Percentiles rank a stretch among this genome's conserved stretches.
Conservation (phyloP, 2,113 vertebrate genomes). For the Paramormyrops kingsleyae region DNA sequence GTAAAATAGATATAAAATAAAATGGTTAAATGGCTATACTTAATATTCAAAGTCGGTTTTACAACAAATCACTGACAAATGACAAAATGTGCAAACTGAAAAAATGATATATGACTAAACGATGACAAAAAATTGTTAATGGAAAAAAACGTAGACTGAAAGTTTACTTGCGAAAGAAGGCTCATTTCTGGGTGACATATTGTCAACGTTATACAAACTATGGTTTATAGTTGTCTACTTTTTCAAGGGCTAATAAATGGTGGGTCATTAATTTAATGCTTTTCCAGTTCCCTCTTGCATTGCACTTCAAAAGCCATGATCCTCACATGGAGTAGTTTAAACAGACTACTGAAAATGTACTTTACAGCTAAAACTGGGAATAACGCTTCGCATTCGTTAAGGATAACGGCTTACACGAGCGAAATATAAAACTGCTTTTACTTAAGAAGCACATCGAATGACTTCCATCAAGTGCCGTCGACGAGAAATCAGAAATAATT, state of each 20-base stretch:
- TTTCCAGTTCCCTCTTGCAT: conserved; percentile 42
- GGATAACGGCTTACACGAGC: neutral
- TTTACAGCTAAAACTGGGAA: neutral
- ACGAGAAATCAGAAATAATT: neutral
- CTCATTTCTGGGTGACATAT: conserved; percentile 33
- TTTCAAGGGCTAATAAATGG: conserved; percentile 52
- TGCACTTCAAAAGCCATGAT: conserved; percentile 3
- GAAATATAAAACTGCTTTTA: neutral
- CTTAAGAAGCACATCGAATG: neutral
- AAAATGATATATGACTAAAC: neutral
- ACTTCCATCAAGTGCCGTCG: neutral
- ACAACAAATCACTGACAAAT: neutral
- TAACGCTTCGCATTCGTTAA: neutral
- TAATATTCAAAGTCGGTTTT: neutral
- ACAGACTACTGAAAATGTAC: conserved; percentile 44
- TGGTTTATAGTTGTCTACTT: neutral
- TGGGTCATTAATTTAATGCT: conserved; percentile 56
- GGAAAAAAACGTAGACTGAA: neutral
- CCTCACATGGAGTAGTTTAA: conserved; percentile 51
- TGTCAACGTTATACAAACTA: conserved; percentile 42
- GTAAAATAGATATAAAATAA: neutral
- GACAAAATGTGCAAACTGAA: neutral
- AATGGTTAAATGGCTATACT: neutral
- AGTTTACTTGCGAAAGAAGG: neutral
- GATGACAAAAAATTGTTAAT: neutral